Evolutionary conservation across 92 coral and sea anemone genomes (phyloP).

Genomic region (Umimayanthus kanabou): DNA sequence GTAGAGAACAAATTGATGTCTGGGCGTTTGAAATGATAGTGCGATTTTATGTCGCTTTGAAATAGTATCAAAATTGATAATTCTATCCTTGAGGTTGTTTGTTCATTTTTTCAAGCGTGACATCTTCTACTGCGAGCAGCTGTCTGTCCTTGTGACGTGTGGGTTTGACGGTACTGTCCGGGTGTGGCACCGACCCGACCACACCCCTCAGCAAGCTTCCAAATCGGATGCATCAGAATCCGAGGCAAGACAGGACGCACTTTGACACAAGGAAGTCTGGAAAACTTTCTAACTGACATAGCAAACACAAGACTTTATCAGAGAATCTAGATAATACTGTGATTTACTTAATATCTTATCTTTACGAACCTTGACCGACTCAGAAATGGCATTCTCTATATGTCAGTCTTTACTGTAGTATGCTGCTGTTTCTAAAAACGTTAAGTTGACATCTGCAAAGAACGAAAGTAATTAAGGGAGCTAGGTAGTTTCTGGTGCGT

Average conservation of each 20-base stretch:
- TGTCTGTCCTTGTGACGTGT: slow-evolving; percentile 58
- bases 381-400: no score
- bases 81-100: not conserved
- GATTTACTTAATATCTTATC: no score
- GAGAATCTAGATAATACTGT: no score
- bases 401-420: no score
- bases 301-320: not conserved
- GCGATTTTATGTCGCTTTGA: not conserved
- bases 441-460: no score
- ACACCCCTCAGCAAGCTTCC: not conserved
- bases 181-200: slow-evolving; percentile 46
- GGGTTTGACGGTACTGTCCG: slow-evolving; percentile 68
- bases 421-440: no score
- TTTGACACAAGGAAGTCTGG: not conserved
- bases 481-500: no score
- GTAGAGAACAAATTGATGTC: not conserved
- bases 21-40: no score
- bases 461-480: no score
- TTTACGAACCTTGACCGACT: no score
- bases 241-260: not conserved
- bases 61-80: not conserved
- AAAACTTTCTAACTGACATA: not conserved
- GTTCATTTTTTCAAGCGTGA: slow-evolving; percentile 54
- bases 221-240: not conserved
- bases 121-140: slow-evolving; percentile 55